A percentile compares a stretch with the other conserved stretches of the same genome.
Conservation (phyloP, 2,888 invertebrate genomes). For the Ganaspis brasiliensis region DNA sequence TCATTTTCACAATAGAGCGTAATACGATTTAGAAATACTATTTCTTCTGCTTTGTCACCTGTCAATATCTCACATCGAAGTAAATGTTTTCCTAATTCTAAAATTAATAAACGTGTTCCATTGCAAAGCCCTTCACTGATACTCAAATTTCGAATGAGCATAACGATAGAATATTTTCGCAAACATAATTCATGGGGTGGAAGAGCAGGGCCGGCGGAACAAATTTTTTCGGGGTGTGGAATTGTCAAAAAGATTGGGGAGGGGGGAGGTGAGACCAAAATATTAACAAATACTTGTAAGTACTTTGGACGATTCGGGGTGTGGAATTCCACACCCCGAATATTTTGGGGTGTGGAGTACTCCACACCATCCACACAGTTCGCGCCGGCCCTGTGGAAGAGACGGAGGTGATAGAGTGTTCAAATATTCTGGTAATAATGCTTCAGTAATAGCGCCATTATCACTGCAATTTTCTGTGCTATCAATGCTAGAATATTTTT, state of each 20-base stretch:
- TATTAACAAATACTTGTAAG: too few species aligned
- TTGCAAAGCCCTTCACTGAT: constrained; percentile 44
- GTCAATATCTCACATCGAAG: constrained; percentile 50
- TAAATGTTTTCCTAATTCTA: constrained; percentile 46
- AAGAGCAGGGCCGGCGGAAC: too few species aligned
- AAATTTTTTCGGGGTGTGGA: too few species aligned
- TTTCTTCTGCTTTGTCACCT: constrained; percentile 43
- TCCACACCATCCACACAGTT: too few species aligned
- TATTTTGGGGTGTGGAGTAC: too few species aligned
- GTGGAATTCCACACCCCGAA: too few species aligned
- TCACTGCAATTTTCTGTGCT: constrained; percentile 34
- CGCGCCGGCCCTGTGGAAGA: too few species aligned
- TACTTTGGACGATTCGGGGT: too few species aligned
- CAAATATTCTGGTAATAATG: constrained; percentile 47
- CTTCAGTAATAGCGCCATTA: constrained; percentile 43
- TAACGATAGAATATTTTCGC: constrained; percentile 38
- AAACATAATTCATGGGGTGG: constrained; percentile 47
- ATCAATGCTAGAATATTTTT: constrained; percentile 43
- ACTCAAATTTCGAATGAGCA: constrained; percentile 44
- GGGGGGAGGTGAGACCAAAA: too few species aligned
- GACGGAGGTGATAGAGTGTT: constrained; percentile 43
- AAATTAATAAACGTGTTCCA: constrained; percentile 44
- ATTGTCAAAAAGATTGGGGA: too few species aligned
- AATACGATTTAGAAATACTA: constrained; percentile 52
- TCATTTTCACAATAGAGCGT: constrained; percentile 47